Percentiles rank a stretch among this genome's conserved stretches.
Evolutionary conservation across 2,888 invertebrate species (phyloP).

Genomic region (Patella depressa): DNA sequence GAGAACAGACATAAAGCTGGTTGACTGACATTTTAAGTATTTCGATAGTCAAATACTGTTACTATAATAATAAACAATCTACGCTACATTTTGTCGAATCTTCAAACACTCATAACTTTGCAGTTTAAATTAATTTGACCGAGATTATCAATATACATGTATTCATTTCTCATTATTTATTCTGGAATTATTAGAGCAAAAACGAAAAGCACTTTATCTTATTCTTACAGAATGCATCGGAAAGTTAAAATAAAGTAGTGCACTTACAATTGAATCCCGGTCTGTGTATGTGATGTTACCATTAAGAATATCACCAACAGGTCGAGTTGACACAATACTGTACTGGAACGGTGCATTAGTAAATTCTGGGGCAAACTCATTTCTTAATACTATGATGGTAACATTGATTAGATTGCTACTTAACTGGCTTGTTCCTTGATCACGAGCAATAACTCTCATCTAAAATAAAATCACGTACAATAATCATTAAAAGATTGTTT

Average conservation of each 20-base stretch:
- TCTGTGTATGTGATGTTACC: constrained; percentile 46
- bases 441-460: constrained; percentile 59
- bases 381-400: constrained; percentile 52
- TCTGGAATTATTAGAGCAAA: not conserved
- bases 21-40: too few relatives aligned
- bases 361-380: constrained; percentile 58
- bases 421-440: constrained; percentile 54
- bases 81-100: too few relatives aligned
- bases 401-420: constrained; percentile 46
- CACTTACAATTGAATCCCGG: constrained; percentile 42
- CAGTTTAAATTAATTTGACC: too few relatives aligned
- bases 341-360: constrained; percentile 42
- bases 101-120: too few relatives aligned
- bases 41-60: too few relatives aligned
- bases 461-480: constrained; percentile 30
- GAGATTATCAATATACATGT: too few relatives aligned
- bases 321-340: constrained; percentile 38
- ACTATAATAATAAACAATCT: too few relatives aligned
- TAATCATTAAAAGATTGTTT: too few relatives aligned
- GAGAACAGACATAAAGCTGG: too few relatives aligned
- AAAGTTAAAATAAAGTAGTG: not conserved
- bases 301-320: constrained; percentile 43
- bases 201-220: not conserved
- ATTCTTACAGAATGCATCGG: not conserved
- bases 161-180: too few relatives aligned